Conservation (phyloP, 2,888 invertebrate genomes). For the Synergus itoensis region DNA sequence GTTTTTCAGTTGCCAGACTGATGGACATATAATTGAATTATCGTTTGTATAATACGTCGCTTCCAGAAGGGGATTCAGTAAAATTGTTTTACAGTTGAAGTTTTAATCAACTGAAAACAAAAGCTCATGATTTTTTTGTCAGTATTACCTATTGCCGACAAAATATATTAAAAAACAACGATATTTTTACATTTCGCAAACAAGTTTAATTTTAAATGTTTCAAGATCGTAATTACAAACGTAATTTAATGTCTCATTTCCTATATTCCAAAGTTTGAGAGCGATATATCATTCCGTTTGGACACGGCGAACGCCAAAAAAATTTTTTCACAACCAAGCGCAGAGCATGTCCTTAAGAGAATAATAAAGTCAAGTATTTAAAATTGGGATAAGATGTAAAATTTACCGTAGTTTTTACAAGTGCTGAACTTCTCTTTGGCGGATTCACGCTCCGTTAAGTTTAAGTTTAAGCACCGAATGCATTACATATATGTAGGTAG, state of each 20-base stretch:
- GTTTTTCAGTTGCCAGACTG: not conserved
- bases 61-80: not conserved
- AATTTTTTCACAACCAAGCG: too few species aligned
- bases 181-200: too few species aligned
- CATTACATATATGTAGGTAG: not conserved
- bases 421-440: conserved; percentile 1
- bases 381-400: not conserved
- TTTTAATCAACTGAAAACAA: not conserved
- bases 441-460: conserved; percentile 27
- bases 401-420: not conserved
- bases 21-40: not conserved
- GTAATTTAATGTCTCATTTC: too few species aligned
- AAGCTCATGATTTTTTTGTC: too few species aligned
- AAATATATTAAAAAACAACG: too few species aligned
- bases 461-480: conserved; percentile 6
- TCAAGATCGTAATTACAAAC: too few species aligned
- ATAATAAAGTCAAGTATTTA: not conserved
- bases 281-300: too few species aligned
- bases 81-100: not conserved
- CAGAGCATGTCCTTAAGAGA: too few species aligned
- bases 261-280: too few species aligned
- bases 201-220: too few species aligned
- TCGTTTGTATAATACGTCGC: not conserved
- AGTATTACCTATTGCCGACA: too few species aligned
- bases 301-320: too few species aligned